These are phyloP conservation scores for Laupala kohalensis DNA, from an alignment of 1,140 invertebrate species.

Conservation along the genomic window DNA sequence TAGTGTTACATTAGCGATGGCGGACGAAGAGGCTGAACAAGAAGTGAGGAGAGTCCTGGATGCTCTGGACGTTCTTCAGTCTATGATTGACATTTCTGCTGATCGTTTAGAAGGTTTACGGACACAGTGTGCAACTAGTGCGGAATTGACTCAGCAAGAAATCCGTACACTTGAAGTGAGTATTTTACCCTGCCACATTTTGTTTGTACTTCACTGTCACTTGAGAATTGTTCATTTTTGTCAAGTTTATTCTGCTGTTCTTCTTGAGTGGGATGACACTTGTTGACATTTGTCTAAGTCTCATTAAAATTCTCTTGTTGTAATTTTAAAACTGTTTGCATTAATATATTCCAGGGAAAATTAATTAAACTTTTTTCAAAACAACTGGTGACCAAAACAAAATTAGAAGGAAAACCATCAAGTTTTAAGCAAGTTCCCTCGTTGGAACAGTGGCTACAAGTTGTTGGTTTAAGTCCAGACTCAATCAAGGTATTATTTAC, in stretches of 20 bases:
- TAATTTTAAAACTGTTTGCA: too few relatives aligned
- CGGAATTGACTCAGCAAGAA: conserved; percentile 87
- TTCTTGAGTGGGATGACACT: too few relatives aligned
- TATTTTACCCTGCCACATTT: background rate
- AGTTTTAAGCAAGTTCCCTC: conserved; percentile 55
- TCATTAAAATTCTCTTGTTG: too few relatives aligned
- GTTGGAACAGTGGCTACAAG: conserved; percentile 76
- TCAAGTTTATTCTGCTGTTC: too few relatives aligned
- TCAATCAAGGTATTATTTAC: conserved; percentile 47
- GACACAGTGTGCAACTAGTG: conserved; percentile 82
- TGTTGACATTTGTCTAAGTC: too few relatives aligned
- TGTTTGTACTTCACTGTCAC: background rate
- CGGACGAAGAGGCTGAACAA: conserved; percentile 34
- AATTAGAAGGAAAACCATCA: conserved; percentile 43
- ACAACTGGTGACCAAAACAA: conserved; percentile 73
- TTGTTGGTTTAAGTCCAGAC: conserved; percentile 66
- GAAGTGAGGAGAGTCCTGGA: conserved; percentile 40
- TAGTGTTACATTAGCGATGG: conserved; percentile 23
- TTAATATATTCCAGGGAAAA: conserved; percentile 61
- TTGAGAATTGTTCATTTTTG: background rate
- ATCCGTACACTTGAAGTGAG: conserved; percentile 82
- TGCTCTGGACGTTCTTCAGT: conserved; percentile 55
- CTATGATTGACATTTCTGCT: conserved; percentile 89
- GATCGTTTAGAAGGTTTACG: conserved; percentile 80
- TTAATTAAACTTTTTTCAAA: conserved; percentile 84